Percentiles rank a stretch among this genome's conserved stretches.
These are phyloP conservation scores for Perizoma affinitatum DNA, from an alignment of 2,888 invertebrate genomes.

Conservation along the genomic window DNA sequence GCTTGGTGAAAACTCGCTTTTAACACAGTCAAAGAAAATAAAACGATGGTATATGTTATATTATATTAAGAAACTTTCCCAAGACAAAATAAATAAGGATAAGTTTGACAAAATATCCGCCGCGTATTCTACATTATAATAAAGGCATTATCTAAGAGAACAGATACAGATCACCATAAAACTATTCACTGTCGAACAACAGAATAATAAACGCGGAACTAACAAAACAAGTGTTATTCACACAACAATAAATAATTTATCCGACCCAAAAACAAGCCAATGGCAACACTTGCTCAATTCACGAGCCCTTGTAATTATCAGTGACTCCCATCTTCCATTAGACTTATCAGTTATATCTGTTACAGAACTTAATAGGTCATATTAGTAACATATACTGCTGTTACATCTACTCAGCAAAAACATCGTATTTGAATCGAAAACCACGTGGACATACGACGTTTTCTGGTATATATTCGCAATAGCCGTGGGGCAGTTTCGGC, in stretches of 20 bases:
- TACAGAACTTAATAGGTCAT: constrained; percentile 60
- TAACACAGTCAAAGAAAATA: too few species aligned
- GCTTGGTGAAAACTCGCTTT: too few species aligned
- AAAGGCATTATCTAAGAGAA: constrained; percentile 7
- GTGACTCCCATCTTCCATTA: constrained; percentile 61
- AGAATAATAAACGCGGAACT: constrained; percentile 34
- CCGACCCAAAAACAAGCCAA: constrained; percentile 54
- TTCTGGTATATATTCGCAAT: constrained; percentile 27
- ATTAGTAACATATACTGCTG: constrained; percentile 42
- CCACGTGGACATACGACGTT: constrained; percentile 17
- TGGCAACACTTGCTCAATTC: constrained; percentile 41
- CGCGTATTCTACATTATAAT: neutral
- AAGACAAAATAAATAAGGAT: too few species aligned
- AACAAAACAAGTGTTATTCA: constrained; percentile 42
- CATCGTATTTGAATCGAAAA: constrained; percentile 14
- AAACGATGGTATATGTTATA: too few species aligned
- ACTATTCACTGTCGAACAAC: constrained; percentile 25
- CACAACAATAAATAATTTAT: constrained; percentile 52
- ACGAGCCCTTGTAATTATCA: constrained; percentile 55
- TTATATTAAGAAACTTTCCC: too few species aligned
- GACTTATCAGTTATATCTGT: constrained; percentile 57
- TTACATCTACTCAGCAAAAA: constrained; percentile 24
- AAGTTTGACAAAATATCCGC: too few species aligned
- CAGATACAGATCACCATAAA: constrained; percentile 24
- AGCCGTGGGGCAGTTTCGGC: constrained; percentile 28